Base-by-base conservation (phyloP, 2,797 vertebrate species). In the Zalophus californianus region DNA sequence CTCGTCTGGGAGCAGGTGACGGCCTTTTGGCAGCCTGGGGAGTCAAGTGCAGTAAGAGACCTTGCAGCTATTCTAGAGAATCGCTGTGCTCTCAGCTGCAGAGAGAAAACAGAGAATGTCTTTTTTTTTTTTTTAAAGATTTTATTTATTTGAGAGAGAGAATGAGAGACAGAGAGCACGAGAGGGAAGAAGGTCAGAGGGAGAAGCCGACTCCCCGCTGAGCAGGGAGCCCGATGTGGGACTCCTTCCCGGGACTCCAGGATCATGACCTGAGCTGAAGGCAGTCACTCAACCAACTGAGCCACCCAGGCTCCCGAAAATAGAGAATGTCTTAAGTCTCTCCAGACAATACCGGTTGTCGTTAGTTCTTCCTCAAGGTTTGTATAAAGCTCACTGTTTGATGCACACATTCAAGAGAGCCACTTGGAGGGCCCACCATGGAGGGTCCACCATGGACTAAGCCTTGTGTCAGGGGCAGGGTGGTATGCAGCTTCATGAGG, bases 341-440 rank as follows among this genome's bases (percentile, higher is more conserved):
- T 50, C 66, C 48, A 35, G 50, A 73, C 7, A 41, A 44, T n/a
- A 78, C 62, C 66, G 21, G 14, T 13, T 7, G 10, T 41, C 16
- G 4, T 75, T 38, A 35, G 32, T 29, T 91, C 88, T 56, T 56
- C 44, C n/a, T 3, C 25, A 13, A 35, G 32, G 58, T 60, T 70
- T 44, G 4, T 4, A 21, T 23, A 15, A 82, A 83, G 27, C 60
- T 48, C 20, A 3, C 3, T n/a, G 25, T 14, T 86, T 62, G 4
- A 2, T 1, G 5, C 0, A 1, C 23, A 5, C 58, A 50, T 2
- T 48, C 41, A 7, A 0, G 3, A 62, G 52, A 58, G 15, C 32
- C 1, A 7, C 18, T 29, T 12, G 9, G 64, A 48, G 41, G 2
- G 44, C 38, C 21, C 27, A 1, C 21, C n/a, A 2, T 12, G 9